Evolutionary conservation across 1,140 invertebrate genomes (phyloP), one percentile per base, ranked within the genome.

Genomic region (Phocides pigmalion): DNA sequence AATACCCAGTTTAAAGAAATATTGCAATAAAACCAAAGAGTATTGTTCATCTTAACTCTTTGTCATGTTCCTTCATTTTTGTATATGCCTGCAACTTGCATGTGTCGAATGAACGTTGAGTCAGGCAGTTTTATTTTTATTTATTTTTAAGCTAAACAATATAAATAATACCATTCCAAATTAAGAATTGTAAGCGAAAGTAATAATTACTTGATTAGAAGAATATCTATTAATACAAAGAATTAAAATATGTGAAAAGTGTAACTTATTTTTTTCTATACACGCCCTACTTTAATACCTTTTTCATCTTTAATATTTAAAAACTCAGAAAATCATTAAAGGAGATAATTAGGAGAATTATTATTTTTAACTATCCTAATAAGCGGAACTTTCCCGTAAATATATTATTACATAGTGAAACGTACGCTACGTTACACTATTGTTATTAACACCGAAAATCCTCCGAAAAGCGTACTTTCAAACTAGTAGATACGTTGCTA

Each of bases 81-180:
- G 65, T 67, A 66, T 54, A 54, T 58, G 59, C 65, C 62, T 68
- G 68, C 61, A 64, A 63, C 69, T 74, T 80, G 81, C 79, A 84
- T 82, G 81, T 59, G 50, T 62, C 39, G 56, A 56, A 42, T 64
- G 53, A 17, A 28, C 41, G 22, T 59, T 46, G 16, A 76, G 76
- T 81, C 80, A 77, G 66, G 68, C 73, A 66, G 65, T 72, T 72
- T 76, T 76, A 75, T 75, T 82, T 85, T 86, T 85, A 89, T 89
- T 88, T 88, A 88, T 88, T 87, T 84, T 81, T 90, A 87, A 90
- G 86, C 72, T 88, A 87, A 88, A 83, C 70, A 74, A 75, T 88
- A 83, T 78, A 79, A 79, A 81, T 87, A 81, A 84, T 89, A 87
- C 80, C 88, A 90, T 90, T 90, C 88, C 88, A 90, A 90, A 89